Conservation (phyloP, 1,140 invertebrate species). For the Musca domestica region DNA sequence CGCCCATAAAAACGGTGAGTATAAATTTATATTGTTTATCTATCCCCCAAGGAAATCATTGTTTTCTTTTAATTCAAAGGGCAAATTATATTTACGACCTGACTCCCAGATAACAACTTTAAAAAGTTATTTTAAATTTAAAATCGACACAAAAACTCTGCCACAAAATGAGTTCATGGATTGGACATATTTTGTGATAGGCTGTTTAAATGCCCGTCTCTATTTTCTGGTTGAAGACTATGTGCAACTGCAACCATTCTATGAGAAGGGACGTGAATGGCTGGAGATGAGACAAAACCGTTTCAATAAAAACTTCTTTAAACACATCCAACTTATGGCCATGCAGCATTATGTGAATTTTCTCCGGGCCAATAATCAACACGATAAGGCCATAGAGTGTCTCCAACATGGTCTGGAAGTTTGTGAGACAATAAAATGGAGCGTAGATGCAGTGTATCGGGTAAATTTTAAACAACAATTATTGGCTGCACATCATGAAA, state of each 20-base stretch:
- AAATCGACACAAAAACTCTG: background rate
- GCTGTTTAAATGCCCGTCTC: conserved; percentile 41
- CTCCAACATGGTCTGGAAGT: background rate
- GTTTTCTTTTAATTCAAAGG: background rate
- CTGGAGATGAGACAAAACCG: conserved; percentile 23
- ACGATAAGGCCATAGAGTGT: conserved; percentile 20
- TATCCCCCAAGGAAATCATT: background rate
- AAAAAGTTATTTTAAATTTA: conserved; percentile 1
- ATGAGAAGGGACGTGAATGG: conserved; percentile 32
- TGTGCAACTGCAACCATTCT: conserved; percentile 40
- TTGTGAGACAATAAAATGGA: background rate
- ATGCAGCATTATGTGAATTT: conserved; percentile 24
- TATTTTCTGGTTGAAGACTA: conserved; percentile 35
- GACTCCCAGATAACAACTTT: conserved; percentile 16
- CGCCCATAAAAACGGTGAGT: conserved; percentile 19
- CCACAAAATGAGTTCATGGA: conserved; percentile 30
- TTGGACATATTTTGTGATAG: conserved; percentile 35
- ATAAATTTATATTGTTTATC: background rate
- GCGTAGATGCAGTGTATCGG: conserved; percentile 20
- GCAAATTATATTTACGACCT: background rate
- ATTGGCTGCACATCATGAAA: background rate
- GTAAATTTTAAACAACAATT: conserved; percentile 23
- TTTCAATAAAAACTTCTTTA: conserved; percentile 6
- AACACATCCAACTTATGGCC: conserved; percentile 15
- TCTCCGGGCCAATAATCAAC: conserved; percentile 3